Base-by-base conservation (phyloP, 2,888 invertebrate genomes). In the Macaria liturata region DNA sequence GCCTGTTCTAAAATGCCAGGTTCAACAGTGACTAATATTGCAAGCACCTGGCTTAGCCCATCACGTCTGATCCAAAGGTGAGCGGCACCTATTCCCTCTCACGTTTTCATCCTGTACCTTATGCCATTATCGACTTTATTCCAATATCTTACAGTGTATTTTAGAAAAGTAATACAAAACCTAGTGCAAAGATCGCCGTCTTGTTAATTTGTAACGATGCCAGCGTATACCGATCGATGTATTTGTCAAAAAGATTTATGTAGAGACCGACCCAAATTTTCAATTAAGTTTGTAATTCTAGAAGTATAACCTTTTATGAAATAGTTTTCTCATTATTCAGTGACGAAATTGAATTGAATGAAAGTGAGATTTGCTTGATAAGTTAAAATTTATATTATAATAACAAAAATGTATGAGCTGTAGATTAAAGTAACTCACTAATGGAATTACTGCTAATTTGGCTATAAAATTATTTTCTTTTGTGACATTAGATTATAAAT, bases 51-150 rank as follows among this genome's bases (percentile, higher is more conserved):
- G 61, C 61, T 66, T 68, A 64, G 39, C 45, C 60, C 66, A 63
- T 66, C 66, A 62, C 44, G 51, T 44, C 55, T 60, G 61, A 68
- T 66, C 64, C 63, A 60, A 60, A 63, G 64, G 64, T 62, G 59
- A 66, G 61, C 49, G 59, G 59, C 61, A 63, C 60, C 46, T 50
- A 49, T 62, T 57, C 42, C 56, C 43, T 54, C 55, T 58, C 46
- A 52, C 34, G 57, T 50, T 56, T 57, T 56, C 49, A 53, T 39
- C 20, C 40, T 43, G 46, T 39, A 46, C 32, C 30, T 20, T 5
- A 44, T 7, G 32, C 57, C 46, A 62, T 49, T 62, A 60, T 52
- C 56, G 34, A 59, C 59, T 59, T 61, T 59, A 55, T 20, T 30
- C 8, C 58, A 49, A 39, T 34, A 37, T 2, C n/a, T 46, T 50